phyloP scores from a whole-genome alignment of 2,113 vertebrate species.

The Microcebus griseorufus region DNA sequence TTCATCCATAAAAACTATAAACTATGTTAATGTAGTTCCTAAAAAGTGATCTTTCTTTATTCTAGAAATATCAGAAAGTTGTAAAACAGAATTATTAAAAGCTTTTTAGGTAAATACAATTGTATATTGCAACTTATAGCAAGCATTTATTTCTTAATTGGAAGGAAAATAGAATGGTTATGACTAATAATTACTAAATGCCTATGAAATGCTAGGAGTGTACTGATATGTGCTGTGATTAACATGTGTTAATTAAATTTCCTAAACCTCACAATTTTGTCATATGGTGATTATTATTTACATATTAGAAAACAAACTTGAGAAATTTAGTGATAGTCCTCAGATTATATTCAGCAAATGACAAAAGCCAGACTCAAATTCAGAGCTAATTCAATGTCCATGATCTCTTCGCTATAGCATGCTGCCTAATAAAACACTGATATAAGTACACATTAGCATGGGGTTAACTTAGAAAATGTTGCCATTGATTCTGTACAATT shows the following conservation, averaged over 20 bases:
- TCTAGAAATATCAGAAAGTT: background rate
- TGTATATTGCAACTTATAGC: background rate
- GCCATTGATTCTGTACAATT: background rate
- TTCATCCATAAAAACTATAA: background rate
- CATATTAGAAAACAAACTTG: background rate
- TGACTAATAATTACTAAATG: background rate
- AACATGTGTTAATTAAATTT: background rate
- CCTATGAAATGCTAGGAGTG: background rate
- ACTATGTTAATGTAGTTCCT: background rate
- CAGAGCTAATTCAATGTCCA: background rate
- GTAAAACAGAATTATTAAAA: background rate
- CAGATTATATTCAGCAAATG: background rate
- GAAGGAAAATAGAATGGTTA: background rate
- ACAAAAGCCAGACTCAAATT: background rate
- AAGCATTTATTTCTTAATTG: constrained; percentile 23
- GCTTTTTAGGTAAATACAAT: background rate
- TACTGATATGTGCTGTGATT: background rate
- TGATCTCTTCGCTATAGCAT: background rate
- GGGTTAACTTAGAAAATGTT: background rate
- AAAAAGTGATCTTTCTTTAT: background rate
- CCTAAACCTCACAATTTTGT: background rate
- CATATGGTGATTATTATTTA: background rate
- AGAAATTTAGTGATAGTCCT: background rate
- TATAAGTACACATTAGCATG: background rate
- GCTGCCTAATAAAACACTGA: background rate